phyloP scores from a whole-genome alignment of 2,888 invertebrate genomes.

The Ametastegia equiseti region DNA sequence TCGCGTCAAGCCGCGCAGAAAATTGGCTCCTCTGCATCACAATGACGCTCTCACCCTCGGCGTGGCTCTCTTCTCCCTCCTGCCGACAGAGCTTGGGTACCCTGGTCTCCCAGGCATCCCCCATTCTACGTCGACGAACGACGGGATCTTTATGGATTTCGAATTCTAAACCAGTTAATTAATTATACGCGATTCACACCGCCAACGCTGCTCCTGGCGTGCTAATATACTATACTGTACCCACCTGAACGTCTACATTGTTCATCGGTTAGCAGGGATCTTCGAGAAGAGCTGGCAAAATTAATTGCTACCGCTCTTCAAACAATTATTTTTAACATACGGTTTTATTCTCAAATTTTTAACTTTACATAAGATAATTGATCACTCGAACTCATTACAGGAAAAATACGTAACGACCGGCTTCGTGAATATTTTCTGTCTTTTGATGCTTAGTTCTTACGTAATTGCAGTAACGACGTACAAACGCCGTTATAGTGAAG shows the following conservation, averaged over 20 bases:
- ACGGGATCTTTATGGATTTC: conserved; percentile 46
- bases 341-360: background rate
- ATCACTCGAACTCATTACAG: background rate
- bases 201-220: conserved; percentile 28
- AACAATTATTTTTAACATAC: background rate
- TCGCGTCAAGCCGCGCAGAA: conserved; percentile 75
- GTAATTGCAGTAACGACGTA: background rate
- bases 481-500: background rate
- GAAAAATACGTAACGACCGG: background rate
- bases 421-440: background rate
- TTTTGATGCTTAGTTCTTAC: background rate
- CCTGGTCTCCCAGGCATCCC: conserved; percentile 33
- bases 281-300: background rate
- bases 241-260: background rate
- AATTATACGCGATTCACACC: conserved; percentile 40
- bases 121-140: conserved; percentile 37
- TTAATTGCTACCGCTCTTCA: background rate
- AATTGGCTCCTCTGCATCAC: conserved; percentile 76
- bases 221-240: conserved; percentile 17
- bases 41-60: conserved; percentile 70
- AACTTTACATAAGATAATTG: too few species aligned
- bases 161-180: conserved; percentile 46
- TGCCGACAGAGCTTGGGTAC: conserved; percentile 45
- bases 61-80: conserved; percentile 48
- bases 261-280: background rate